Conservation (phyloP, 2,888 invertebrate species). For the Ypsolopha scabrella region DNA sequence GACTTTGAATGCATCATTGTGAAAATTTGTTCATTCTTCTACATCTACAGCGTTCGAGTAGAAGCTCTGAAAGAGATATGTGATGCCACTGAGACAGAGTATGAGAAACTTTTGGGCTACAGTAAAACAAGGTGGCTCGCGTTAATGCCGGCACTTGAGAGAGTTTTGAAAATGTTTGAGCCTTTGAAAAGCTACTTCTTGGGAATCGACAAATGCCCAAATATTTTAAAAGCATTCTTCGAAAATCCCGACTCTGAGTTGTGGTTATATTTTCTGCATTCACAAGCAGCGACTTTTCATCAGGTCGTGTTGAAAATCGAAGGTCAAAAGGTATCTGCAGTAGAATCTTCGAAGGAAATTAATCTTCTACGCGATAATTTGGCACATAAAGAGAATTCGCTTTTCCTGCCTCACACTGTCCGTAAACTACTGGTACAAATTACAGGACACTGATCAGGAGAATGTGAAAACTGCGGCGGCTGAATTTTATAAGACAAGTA, state of each 20-base stretch:
- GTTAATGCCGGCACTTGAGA: conserved; percentile 10
- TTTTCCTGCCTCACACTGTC: conserved; percentile 18
- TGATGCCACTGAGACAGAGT: conserved; percentile 11
- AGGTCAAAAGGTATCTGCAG: conserved; percentile 15
- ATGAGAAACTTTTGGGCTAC: conserved; percentile 4
- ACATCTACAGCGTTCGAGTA: conserved; percentile 16
- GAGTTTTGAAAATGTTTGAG: conserved; percentile 23
- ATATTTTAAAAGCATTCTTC: conserved; percentile 19
- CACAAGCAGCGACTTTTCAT: conserved; percentile 16
- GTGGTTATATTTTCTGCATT: conserved; percentile 18
- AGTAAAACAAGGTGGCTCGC: conserved; percentile 8
- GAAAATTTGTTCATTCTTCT: no score
- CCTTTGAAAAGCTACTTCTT: conserved; percentile 24
- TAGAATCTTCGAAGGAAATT: conserved; percentile 17
- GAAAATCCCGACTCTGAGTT: conserved; percentile 20
- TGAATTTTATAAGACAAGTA: conserved; percentile 22
- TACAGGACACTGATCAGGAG: conserved; percentile 19
- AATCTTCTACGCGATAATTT: conserved; percentile 16
- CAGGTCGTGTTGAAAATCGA: conserved; percentile 17
- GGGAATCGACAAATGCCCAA: conserved; percentile 21
- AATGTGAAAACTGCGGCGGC: conserved; percentile 15
- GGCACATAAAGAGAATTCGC: conserved; percentile 11
- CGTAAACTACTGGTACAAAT: conserved; percentile 17
- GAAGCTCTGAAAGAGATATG: conserved; percentile 18
- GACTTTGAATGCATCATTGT: conserved; percentile 16